A percentile compares a stretch with the other conserved stretches of the same genome.
Evolutionary conservation across 2,113 vertebrate species (phyloP).

Genomic region (Grallaria varia): DNA sequence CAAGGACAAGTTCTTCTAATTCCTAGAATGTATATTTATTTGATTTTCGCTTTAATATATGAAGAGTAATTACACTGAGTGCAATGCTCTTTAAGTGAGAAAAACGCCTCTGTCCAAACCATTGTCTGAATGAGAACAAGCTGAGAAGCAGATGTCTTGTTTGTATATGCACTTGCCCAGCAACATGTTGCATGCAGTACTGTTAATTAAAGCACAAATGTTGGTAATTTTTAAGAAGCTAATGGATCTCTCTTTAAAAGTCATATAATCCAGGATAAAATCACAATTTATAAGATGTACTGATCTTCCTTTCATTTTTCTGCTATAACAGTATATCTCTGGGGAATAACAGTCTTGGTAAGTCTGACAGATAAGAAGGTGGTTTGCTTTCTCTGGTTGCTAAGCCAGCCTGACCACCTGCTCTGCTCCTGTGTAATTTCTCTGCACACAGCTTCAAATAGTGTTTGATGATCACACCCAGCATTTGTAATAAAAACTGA

Average conservation of each 20-base stretch:
- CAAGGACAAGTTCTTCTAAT: not conserved
- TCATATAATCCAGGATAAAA: not conserved
- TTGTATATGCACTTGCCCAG: not conserved
- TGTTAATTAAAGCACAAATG: not conserved
- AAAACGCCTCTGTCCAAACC: not conserved
- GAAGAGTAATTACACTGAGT: not conserved
- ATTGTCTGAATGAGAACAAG: not conserved
- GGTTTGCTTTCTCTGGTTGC: not conserved
- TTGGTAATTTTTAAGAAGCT: not conserved
- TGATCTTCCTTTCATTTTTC: not conserved
- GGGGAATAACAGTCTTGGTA: not conserved
- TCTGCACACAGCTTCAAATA: not conserved
- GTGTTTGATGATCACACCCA: constrained; percentile 7
- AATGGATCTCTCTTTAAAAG: not conserved
- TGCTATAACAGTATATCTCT: not conserved
- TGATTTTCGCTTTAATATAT: not conserved
- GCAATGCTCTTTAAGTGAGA: not conserved
- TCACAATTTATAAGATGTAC: not conserved
- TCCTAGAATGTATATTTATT: not conserved
- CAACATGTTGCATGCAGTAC: not conserved
- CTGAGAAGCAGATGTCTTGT: not conserved
- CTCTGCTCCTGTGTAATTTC: not conserved
- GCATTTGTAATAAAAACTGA: constrained; percentile 25
- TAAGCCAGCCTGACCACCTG: constrained; percentile 17
- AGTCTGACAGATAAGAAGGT: not conserved